Base-by-base conservation (phyloP, 2,888 invertebrate species). In the Margaritifera margaritifera region DNA sequence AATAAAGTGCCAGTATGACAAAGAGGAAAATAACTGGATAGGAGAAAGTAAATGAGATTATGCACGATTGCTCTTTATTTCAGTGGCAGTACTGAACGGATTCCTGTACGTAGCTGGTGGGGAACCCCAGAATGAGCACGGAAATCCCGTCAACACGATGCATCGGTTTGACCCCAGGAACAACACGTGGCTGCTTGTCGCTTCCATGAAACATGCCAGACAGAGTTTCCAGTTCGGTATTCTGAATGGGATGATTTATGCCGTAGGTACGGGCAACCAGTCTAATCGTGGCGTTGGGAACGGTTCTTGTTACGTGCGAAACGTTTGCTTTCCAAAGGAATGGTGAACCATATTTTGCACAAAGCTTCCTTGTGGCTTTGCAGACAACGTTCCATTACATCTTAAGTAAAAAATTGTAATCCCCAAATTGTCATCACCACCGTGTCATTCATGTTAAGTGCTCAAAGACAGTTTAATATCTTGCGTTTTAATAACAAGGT, bases 21-120 rank as follows among this genome's bases (percentile, higher is more conserved):
- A 27, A 27, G 24, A 27, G 18, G 19, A 58, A 27, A 27, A 20
- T 8, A 22, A 58, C 3, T 20, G 6, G 22, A 24, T 15, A 6
- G 6, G 58, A 27, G 58, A 58, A 58, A 20, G n/a, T 19, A 6
- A 42, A 42, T 0, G 42, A 42, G 42, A 42, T 42, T 2, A 15
- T 8, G 18, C 19, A 63, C 27, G 8, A 42, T 60, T 55, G 18
- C 42, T 61, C 58, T 60, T n/a, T 24, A 18, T 72, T 74, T 1
- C 69, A 81, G 84, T 75, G 58, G 81, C 77, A 11, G 78, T 79
- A 4, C 66, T 84, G 5, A 79, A 81, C 55, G 84, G 84, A 1
- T 85, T 84, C 68, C 69, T 85, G 59, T 85, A 84, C 55, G 72
- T 85, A 19, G 82, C 80, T 6, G 85, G 85, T 6, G 85, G 85